These are phyloP conservation scores for Scarus forsteni DNA, from an alignment of 2,797 vertebrate genomes.

Conservation along the genomic window DNA sequence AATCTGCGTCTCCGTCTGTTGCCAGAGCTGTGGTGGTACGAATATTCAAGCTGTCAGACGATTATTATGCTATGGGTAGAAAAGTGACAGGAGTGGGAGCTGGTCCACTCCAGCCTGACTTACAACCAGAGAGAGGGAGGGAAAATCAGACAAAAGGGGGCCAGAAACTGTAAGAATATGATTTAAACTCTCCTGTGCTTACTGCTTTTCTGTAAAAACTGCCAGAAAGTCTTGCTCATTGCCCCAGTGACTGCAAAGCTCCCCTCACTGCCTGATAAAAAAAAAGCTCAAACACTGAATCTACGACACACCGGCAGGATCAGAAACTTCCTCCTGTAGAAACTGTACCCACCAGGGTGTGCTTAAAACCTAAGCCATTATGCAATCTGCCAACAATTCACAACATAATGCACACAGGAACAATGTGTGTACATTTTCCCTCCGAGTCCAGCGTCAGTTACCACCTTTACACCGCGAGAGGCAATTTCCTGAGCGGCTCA, in stretches of 20 bases:
- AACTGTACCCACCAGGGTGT: slow-evolving; percentile 22
- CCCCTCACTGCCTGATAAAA: slow-evolving; percentile 41
- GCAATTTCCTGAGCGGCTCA: slow-evolving; percentile 77
- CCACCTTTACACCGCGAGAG: slow-evolving; percentile 68
- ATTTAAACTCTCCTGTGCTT: slow-evolving; percentile 49
- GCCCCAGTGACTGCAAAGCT: slow-evolving; percentile 39
- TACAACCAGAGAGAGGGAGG: slow-evolving; percentile 26
- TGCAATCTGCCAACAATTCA: slow-evolving; percentile 61
- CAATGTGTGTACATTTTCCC: slow-evolving; percentile 50
- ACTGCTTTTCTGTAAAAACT: slow-evolving; percentile 25
- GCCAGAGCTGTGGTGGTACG: slow-evolving; percentile 53
- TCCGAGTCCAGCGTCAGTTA: slow-evolving; percentile 67
- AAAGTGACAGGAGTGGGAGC: slow-evolving; percentile 56
- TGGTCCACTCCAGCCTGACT: slow-evolving; percentile 42
- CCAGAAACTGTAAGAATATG: slow-evolving; percentile 33
- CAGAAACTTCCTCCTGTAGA: slow-evolving; percentile 9
- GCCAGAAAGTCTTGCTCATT: slow-evolving; percentile 46
- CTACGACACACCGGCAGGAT: slow-evolving; percentile 23
- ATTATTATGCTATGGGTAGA: slow-evolving; percentile 51
- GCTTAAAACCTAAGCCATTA: slow-evolving; percentile 40
- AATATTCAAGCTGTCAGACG: slow-evolving; percentile 54
- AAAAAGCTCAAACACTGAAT: slow-evolving; percentile 3
- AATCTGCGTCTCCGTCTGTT: slow-evolving; percentile 26
- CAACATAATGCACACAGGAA: slow-evolving; percentile 43
- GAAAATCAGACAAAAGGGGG: neutral